These are phyloP conservation scores for Fragum whitleyi DNA, from an alignment of 2,888 invertebrate genomes.

Conservation along the genomic window DNA sequence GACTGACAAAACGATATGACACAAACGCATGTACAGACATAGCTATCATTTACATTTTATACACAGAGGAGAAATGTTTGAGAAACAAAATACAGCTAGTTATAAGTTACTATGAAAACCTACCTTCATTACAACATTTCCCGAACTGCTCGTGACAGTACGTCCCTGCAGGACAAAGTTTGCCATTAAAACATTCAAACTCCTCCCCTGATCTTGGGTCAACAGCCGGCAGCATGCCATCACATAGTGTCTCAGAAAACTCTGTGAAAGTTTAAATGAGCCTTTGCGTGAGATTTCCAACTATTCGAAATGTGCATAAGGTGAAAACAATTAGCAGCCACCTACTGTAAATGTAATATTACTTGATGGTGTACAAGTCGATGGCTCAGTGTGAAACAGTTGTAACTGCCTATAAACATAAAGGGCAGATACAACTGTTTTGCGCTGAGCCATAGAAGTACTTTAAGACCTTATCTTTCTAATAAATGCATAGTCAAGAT, in stretches of 20 bases:
- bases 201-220: slow-evolving; percentile 89
- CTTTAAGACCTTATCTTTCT: no score
- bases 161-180: slow-evolving; percentile 91
- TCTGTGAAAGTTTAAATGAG: slow-evolving; percentile 63
- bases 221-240: slow-evolving; percentile 92
- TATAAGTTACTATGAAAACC: slow-evolving; percentile 49
- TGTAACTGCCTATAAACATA: no score
- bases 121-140: slow-evolving; percentile 94
- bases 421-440: no score
- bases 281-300: no score
- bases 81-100: slow-evolving; percentile 12
- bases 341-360: no score
- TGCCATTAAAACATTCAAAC: slow-evolving; percentile 93
- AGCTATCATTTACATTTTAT: slow-evolving; percentile 1
- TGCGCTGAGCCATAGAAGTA: no score
- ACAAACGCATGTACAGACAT: slow-evolving; percentile 10
- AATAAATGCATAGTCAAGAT: no score
- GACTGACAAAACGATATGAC: slow-evolving; percentile 17
- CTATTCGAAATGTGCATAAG: no score
- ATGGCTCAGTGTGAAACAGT: no score
- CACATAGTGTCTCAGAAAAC: slow-evolving; percentile 93
- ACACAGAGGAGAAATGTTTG: not conserved
- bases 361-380: no score
- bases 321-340: no score
- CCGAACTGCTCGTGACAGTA: slow-evolving; percentile 92